A percentile compares a stretch with the other conserved stretches of the same genome.
phyloP scores from a whole-genome alignment of 2,113 vertebrate species.

The Arvicanthis niloticus region DNA sequence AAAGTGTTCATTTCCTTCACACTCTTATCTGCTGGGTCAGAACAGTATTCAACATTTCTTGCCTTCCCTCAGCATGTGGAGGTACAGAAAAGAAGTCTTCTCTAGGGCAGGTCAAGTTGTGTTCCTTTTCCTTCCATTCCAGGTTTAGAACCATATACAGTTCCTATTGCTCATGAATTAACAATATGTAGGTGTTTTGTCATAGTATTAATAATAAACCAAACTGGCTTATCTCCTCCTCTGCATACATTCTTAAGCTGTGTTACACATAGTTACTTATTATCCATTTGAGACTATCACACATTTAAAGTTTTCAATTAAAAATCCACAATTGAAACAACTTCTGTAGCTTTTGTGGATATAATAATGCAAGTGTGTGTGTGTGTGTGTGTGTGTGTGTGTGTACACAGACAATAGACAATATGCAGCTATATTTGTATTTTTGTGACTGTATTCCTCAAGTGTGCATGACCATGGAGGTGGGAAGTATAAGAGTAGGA shows the following conservation, averaged over 20 bases:
- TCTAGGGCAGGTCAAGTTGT: neutral
- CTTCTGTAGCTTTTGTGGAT: neutral
- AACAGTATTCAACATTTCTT: neutral
- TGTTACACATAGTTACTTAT: neutral
- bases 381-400: too few species aligned
- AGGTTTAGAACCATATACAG: neutral
- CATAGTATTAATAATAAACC: rapidly evolving
- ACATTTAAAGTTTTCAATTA: neutral
- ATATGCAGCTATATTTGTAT: too few species aligned
- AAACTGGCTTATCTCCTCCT: neutral
- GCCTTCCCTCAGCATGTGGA: neutral
- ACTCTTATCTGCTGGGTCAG: neutral
- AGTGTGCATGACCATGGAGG: neutral
- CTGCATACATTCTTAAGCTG: neutral
- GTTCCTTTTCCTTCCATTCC: neutral
- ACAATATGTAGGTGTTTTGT: neutral
- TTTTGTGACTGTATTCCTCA: neutral
- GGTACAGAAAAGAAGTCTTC: neutral
- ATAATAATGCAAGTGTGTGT: neutral
- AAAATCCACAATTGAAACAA: neutral
- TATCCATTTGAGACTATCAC: neutral
- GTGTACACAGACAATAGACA: too few species aligned
- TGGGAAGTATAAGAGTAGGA: neutral
- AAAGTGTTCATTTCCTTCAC: rapidly evolving
- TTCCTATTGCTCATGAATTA: neutral